phyloP scores from a whole-genome alignment of 2,113 vertebrate species.

The Callopanchax toddi region DNA sequence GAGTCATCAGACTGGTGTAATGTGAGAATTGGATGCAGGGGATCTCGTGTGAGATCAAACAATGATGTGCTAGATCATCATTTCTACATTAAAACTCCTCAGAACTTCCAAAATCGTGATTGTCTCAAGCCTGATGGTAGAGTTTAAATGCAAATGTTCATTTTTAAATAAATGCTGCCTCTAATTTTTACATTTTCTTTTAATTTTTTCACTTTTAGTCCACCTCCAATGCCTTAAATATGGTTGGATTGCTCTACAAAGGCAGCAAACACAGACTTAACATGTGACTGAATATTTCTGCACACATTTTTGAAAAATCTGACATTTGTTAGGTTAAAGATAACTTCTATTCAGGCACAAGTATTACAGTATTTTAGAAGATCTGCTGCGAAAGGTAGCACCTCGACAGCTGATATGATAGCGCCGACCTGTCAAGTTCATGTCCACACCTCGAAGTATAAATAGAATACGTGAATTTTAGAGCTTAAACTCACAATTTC shows the following conservation, averaged over 20 bases:
- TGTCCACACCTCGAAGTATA: conserved; percentile 23
- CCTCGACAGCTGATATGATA: conserved; percentile 24
- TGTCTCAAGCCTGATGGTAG: neutral
- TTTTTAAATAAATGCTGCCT: no score
- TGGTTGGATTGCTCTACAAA: no score
- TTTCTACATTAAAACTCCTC: no score
- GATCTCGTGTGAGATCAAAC: no score
- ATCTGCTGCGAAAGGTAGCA: conserved; percentile 43
- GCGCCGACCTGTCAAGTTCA: conserved; percentile 8
- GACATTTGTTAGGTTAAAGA: neutral
- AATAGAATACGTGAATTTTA: conserved; percentile 33
- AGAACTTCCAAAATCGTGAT: neutral
- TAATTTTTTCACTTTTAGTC: no score
- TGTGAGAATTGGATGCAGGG: neutral
- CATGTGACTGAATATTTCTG: neutral
- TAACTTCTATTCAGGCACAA: neutral
- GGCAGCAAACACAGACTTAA: no score
- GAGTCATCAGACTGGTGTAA: neutral
- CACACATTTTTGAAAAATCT: neutral
- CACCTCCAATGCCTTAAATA: no score
- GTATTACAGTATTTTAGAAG: neutral
- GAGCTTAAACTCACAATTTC: neutral
- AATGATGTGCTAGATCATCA: no score
- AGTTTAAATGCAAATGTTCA: no score
- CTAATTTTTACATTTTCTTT: neutral